Conservation (phyloP, 2,888 invertebrate species). For the Lycocerus yunnanus region DNA sequence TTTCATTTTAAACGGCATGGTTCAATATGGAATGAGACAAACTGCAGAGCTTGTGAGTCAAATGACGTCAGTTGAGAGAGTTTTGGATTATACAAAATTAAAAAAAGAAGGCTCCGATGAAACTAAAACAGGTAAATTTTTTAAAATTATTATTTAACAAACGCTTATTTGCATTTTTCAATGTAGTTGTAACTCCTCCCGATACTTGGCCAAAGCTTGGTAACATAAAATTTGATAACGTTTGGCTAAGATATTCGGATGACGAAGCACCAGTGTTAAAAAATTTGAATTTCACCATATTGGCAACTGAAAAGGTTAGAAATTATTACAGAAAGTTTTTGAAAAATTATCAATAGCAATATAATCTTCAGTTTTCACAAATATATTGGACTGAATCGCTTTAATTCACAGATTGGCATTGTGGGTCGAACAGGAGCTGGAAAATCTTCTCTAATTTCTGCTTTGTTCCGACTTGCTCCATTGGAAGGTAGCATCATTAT, state of each 20-base stretch:
- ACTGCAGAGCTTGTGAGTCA: conserved; percentile 73
- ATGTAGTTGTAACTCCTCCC: background rate
- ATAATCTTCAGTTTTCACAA: no score
- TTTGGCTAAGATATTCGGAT: conserved; percentile 67
- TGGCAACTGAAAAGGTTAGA: conserved; percentile 67
- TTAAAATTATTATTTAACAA: background rate
- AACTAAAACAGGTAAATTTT: conserved; percentile 46
- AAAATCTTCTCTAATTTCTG: conserved; percentile 79
- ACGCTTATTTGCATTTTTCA: background rate
- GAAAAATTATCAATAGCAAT: no score
- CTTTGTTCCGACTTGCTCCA: conserved; percentile 80
- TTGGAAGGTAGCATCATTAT: conserved; percentile 76
- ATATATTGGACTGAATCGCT: no score
- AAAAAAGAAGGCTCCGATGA: conserved; percentile 68
- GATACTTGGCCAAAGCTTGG: conserved; percentile 63
- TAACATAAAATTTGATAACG: conserved; percentile 61
- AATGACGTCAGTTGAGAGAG: conserved; percentile 77
- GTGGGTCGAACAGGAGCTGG: conserved; percentile 89
- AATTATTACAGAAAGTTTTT: background rate
- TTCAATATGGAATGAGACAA: conserved; percentile 78
- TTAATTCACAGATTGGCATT: conserved; percentile 68
- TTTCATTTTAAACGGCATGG: conserved; percentile 73
- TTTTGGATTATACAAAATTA: conserved; percentile 75
- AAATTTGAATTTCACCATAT: conserved; percentile 64
- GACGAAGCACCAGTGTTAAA: conserved; percentile 71